These are phyloP conservation scores for Tringa solitaria DNA, from an alignment of 2,113 vertebrate genomes.

Conservation along the genomic window DNA sequence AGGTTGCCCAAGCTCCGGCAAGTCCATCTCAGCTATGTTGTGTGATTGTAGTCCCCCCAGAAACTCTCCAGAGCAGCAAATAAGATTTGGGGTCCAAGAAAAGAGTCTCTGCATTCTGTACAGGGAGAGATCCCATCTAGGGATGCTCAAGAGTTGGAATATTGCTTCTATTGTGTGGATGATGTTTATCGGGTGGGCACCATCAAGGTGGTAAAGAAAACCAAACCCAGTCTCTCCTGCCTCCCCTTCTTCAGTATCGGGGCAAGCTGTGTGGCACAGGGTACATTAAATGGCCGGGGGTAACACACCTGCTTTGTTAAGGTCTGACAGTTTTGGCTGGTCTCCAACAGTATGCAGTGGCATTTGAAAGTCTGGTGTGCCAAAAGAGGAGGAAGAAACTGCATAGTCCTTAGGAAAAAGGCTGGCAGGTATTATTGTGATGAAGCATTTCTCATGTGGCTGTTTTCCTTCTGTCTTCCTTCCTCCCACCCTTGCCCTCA, in stretches of 20 bases:
- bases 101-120: neutral
- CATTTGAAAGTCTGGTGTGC: neutral
- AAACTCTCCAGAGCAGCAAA: neutral
- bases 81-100: neutral
- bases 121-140: fast-evolving
- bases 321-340: neutral
- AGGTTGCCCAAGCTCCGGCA: neutral
- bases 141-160: neutral
- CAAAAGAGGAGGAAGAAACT: neutral
- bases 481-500: neutral
- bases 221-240: neutral
- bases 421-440: neutral
- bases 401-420: neutral
- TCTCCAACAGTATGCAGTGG: neutral
- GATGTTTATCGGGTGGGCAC: neutral
- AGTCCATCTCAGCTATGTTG: neutral
- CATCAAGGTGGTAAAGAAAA: neutral
- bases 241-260: neutral
- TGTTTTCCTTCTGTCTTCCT: neutral
- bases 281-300: neutral
- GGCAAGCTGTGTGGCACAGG: neutral
- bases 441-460: neutral
- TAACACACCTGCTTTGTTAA: neutral
- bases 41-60: fast-evolving
- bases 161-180: neutral